Evolutionary conservation across 2,113 vertebrate genomes (phyloP).

Genomic region (Trematomus loennbergii): DNA sequence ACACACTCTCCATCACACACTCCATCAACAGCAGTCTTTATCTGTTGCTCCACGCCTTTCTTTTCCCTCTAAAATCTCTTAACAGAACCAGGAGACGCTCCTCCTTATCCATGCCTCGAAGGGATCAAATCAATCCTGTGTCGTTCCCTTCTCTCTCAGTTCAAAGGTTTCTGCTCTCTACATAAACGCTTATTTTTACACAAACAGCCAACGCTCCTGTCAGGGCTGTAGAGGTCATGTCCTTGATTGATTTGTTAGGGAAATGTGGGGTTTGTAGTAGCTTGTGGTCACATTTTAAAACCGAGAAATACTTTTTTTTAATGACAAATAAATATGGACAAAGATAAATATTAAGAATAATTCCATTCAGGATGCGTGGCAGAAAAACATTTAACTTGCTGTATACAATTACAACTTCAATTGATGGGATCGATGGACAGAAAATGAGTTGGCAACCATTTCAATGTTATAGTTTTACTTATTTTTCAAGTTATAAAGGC

Average conservation of each 20-base stretch:
- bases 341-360: too few relatives aligned
- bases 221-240: not conserved
- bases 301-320: too few relatives aligned
- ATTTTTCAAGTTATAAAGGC: not conserved
- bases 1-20: constrained; percentile 32
- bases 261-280: not conserved
- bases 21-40: not conserved
- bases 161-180: constrained; percentile 60
- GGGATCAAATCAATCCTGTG: constrained; percentile 57
- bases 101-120: constrained; percentile 5
- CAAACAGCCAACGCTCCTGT: not conserved
- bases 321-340: too few relatives aligned
- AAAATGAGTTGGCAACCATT: too few relatives aligned
- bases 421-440: not conserved
- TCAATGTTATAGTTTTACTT: not conserved
- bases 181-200: constrained; percentile 19
- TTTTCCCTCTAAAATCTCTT: constrained; percentile 43
- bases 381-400: too few relatives aligned
- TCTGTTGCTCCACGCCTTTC: constrained; percentile 10
- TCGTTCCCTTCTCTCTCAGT: constrained; percentile 34
- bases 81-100: constrained; percentile 23
- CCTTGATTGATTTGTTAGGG: not conserved
- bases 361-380: too few relatives aligned
- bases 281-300: too few relatives aligned
- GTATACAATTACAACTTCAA: too few relatives aligned